phyloP scores from a whole-genome alignment of 2,888 invertebrate species.

The Sycophila texana region DNA sequence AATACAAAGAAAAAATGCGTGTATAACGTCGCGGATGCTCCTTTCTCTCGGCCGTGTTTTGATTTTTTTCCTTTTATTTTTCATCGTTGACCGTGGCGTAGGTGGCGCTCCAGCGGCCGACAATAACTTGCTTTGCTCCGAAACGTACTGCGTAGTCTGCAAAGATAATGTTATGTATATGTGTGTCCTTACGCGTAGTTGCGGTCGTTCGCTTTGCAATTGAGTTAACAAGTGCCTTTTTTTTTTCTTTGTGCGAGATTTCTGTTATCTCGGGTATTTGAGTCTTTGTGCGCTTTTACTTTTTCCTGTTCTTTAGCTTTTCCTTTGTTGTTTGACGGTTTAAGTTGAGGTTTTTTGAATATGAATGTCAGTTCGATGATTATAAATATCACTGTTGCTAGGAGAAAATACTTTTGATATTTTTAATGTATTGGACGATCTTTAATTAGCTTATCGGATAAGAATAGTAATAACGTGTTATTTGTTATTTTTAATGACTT shows the following conservation, averaged over 20 bases:
- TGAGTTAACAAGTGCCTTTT: background rate
- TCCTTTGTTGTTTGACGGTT: constrained; percentile 2
- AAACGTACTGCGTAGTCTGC: constrained; percentile 35
- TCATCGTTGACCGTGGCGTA: background rate
- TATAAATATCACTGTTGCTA: constrained; percentile 21
- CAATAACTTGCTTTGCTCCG: background rate
- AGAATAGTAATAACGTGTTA: no score
- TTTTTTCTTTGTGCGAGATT: background rate
- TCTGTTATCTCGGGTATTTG: background rate
- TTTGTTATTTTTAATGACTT: no score
- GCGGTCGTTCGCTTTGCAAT: constrained; percentile 27
- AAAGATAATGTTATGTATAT: constrained; percentile 18
- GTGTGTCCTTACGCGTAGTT: background rate
- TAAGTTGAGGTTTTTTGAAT: no score
- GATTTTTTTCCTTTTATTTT: constrained; percentile 6
- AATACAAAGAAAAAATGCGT: background rate
- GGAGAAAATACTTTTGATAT: background rate
- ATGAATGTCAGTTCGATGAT: background rate
- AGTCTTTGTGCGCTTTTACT: background rate
- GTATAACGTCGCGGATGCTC: background rate
- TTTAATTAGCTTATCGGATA: no score
- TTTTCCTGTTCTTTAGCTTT: background rate
- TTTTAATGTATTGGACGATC: background rate
- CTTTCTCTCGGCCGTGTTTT: constrained; percentile 24
- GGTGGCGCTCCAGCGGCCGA: constrained; percentile 33